phyloP scores from a whole-genome alignment of 2,888 invertebrate species.

The Druceiella hillmani region DNA sequence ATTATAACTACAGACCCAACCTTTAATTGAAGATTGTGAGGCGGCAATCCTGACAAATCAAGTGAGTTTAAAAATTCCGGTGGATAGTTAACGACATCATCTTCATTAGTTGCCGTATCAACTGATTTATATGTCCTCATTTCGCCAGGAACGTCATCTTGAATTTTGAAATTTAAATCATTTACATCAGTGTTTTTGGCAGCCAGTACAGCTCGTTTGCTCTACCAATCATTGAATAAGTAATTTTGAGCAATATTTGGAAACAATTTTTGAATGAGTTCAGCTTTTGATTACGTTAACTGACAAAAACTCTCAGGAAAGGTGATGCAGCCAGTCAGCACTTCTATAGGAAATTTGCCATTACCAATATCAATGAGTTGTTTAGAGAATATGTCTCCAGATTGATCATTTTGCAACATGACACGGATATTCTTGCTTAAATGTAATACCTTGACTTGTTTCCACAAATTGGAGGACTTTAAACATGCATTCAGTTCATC shows the following conservation, averaged over 20 bases:
- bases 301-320: conserved; percentile 20
- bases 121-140: conserved; percentile 27
- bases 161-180: conserved; percentile 25
- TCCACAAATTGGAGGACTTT: conserved; percentile 27
- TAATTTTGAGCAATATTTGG: conserved; percentile 27
- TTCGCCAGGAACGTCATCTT: conserved; percentile 24
- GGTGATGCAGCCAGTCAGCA: conserved; percentile 19
- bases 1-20: conserved; percentile 23
- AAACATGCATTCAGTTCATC: conserved; percentile 30
- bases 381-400: conserved; percentile 20
- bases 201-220: conserved; percentile 24
- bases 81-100: conserved; percentile 29
- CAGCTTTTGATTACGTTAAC: conserved; percentile 23
- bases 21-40: conserved; percentile 27
- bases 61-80: conserved; percentile 28
- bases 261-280: conserved; percentile 28
- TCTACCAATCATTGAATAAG: conserved; percentile 23
- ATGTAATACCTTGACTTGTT: conserved; percentile 25
- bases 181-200: conserved; percentile 15
- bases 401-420: conserved; percentile 21
- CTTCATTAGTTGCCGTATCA: conserved; percentile 24
- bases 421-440: conserved; percentile 22
- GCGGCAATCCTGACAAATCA: conserved; percentile 27
- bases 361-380: conserved; percentile 23
- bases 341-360: conserved; percentile 22